These are phyloP conservation scores for Trissolcus japonicus DNA, from an alignment of 2,888 invertebrate species.

Conservation along the genomic window DNA sequence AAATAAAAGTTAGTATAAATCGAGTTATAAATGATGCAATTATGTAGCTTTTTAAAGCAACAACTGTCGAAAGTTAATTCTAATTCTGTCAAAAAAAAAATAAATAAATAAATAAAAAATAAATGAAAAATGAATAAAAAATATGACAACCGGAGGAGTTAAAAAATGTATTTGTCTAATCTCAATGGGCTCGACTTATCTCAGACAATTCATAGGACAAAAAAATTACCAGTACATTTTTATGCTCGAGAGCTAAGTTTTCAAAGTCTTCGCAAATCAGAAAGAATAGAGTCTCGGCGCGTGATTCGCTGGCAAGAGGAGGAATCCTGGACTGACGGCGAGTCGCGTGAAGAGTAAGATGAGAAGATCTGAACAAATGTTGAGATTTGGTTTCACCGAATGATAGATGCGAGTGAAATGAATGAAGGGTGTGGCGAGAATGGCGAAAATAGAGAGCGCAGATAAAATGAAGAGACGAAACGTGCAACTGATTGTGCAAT, in stretches of 20 bases:
- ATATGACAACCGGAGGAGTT: no score
- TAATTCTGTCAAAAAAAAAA: no score
- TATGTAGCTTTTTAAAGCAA: no score
- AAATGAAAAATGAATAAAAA: no score
- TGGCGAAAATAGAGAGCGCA: conserved; percentile 26
- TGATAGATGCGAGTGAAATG: conserved; percentile 66
- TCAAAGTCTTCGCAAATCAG: conserved; percentile 58
- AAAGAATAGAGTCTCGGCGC: conserved; percentile 59
- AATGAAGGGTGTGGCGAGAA: conserved; percentile 45
- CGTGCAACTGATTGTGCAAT: conserved; percentile 41
- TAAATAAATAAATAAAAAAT: no score
- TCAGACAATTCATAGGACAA: neutral
- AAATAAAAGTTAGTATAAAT: no score
- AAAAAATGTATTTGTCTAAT: conserved; percentile 8
- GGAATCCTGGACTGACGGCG: conserved; percentile 35
- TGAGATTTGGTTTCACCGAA: conserved; percentile 66
- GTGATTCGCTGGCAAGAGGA: conserved; percentile 46
- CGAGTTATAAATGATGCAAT: no score
- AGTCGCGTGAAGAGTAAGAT: conserved; percentile 51
- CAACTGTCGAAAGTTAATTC: no score
- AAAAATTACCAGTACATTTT: conserved; percentile 29
- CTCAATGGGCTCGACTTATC: conserved; percentile 12
- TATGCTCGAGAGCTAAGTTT: neutral
- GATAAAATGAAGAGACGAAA: conserved; percentile 41
- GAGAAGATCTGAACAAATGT: conserved; percentile 63